Conservation (phyloP, 2,797 vertebrate genomes). For the Dendrocincla fuliginosa region DNA sequence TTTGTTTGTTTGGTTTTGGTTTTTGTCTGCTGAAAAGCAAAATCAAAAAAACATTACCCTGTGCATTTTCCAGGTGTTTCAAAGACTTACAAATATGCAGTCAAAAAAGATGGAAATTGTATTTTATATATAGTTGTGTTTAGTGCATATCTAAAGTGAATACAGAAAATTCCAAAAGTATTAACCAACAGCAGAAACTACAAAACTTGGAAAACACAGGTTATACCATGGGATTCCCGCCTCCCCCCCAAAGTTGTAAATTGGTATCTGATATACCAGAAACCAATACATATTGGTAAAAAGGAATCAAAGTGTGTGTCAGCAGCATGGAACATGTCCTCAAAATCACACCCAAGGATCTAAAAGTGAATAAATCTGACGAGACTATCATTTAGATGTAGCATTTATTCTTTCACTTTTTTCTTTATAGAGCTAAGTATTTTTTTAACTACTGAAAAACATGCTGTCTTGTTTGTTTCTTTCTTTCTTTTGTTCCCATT, state of each 20-base stretch:
- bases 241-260: background rate
- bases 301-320: background rate
- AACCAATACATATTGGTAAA: background rate
- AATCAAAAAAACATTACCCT: background rate
- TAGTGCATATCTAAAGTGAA: background rate
- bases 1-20: background rate
- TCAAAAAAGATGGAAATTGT: background rate
- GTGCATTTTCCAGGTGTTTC: background rate
- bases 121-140: background rate
- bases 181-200: background rate
- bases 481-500: background rate
- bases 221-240: background rate
- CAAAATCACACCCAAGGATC: background rate
- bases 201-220: background rate
- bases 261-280: background rate
- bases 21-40: background rate
- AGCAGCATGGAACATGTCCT: background rate
- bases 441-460: background rate
- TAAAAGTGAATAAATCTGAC: background rate
- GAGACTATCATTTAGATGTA: background rate
- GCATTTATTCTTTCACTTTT: background rate
- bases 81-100: background rate
- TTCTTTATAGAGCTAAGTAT: background rate
- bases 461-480: background rate
- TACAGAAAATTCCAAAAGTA: background rate